These are phyloP conservation scores for Tipula confusa DNA, from an alignment of 2,888 invertebrate genomes.

Conservation along the genomic window DNA sequence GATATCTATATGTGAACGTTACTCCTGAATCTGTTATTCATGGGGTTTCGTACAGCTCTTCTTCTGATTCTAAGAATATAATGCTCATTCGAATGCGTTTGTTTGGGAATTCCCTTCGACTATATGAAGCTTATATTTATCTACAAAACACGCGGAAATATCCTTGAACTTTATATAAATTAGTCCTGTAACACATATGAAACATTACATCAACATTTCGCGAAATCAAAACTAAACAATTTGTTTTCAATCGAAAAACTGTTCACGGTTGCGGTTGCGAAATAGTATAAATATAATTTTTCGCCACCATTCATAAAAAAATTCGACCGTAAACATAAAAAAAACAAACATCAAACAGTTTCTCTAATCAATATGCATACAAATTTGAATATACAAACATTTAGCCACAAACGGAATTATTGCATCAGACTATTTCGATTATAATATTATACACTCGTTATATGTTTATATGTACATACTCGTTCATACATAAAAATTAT, in stretches of 20 bases:
- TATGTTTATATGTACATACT: not conserved
- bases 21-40: no score
- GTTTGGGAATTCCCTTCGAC: no score
- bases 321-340: not conserved
- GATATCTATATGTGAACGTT: no score
- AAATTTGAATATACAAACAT: not conserved
- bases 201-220: not conserved
- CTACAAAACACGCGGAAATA: no score
- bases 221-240: not conserved
- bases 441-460: no score
- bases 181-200: not conserved
- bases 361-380: constrained; percentile 20
- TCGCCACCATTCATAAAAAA: not conserved
- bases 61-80: no score
- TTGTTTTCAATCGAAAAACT: not conserved
- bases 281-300: not conserved
- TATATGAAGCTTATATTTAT: no score
- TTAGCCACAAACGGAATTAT: not conserved
- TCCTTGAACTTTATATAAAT: no score
- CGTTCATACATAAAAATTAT: not conserved
- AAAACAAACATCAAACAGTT: not conserved
- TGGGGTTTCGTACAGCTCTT: no score
- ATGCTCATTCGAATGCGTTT: no score
- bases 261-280: not conserved
- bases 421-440: constrained; percentile 3